phyloP scores from a whole-genome alignment of 2,888 invertebrate genomes.

The Plemyria rubiginata region DNA sequence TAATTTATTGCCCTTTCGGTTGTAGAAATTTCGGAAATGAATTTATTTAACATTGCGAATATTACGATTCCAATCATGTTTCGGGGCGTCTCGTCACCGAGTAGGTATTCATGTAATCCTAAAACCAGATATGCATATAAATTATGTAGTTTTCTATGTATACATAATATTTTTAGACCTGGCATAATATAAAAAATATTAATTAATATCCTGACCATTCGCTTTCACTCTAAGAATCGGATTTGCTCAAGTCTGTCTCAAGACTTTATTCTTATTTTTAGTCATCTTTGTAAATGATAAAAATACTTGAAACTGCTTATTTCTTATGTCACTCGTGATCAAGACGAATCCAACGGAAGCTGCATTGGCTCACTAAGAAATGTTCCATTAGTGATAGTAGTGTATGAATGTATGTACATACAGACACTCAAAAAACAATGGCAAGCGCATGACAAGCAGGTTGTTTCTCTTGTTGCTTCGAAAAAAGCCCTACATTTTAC shows the following conservation, averaged over 20 bases:
- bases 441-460: too few species aligned
- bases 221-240: constrained; percentile 23
- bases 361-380: too few species aligned
- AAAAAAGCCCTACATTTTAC: background rate
- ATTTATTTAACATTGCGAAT: constrained; percentile 9
- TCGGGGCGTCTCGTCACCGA: constrained; percentile 9
- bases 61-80: constrained; percentile 19
- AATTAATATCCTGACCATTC: constrained; percentile 13
- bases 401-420: too few species aligned
- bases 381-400: too few species aligned
- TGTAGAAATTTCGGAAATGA: constrained; percentile 25
- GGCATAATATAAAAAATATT: constrained; percentile 14
- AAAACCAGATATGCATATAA: constrained; percentile 17
- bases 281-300: background rate
- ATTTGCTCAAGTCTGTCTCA: constrained; percentile 1
- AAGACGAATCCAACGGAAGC: too few species aligned
- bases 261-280: background rate
- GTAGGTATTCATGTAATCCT: constrained; percentile 18
- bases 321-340: too few species aligned
- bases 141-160: constrained; percentile 11
- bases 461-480: too few species aligned
- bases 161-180: constrained; percentile 6
- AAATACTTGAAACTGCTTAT: too few species aligned
- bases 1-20: constrained; percentile 15
- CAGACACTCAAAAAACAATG: too few species aligned